A percentile compares a stretch with the other conserved stretches of the same genome.
phyloP scores from a whole-genome alignment of 1,140 invertebrate genomes.

The Aphaenogaster rudis region DNA sequence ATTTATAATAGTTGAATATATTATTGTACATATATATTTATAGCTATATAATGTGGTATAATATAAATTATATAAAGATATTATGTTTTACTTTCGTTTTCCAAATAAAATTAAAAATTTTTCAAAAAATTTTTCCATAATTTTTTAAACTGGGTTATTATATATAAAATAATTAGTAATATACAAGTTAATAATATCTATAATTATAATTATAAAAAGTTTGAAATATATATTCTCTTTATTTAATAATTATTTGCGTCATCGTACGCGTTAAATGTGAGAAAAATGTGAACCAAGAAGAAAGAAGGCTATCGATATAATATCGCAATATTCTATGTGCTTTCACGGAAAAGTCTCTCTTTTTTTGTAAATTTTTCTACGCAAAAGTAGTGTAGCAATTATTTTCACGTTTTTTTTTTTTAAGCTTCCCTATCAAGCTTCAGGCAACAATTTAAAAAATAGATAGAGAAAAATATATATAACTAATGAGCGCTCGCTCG shows the following conservation, averaged over 20 bases:
- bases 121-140: background rate
- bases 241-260: background rate
- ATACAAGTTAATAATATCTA: background rate
- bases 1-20: background rate
- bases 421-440: background rate
- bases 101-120: background rate
- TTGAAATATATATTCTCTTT: slow-evolving; percentile 5
- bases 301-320: background rate
- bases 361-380: slow-evolving; percentile 17
- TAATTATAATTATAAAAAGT: background rate
- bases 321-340: background rate
- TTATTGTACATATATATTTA: background rate
- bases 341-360: background rate
- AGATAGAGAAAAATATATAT: background rate
- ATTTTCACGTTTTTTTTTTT: slow-evolving; percentile 39
- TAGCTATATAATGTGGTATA: background rate
- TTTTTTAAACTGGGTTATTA: background rate
- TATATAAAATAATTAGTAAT: slow-evolving; percentile 5
- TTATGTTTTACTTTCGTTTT: background rate
- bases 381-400: slow-evolving; percentile 34
- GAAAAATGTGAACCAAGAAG: slow-evolving; percentile 6
- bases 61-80: background rate
- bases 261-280: background rate
- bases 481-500: slow-evolving; percentile 15
- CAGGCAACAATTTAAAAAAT: slow-evolving; percentile 32